Evolutionary conservation across 2,113 vertebrate species (phyloP), one percentile per base, ranked within the genome.

Genomic region (Pollachius pollachius): DNA sequence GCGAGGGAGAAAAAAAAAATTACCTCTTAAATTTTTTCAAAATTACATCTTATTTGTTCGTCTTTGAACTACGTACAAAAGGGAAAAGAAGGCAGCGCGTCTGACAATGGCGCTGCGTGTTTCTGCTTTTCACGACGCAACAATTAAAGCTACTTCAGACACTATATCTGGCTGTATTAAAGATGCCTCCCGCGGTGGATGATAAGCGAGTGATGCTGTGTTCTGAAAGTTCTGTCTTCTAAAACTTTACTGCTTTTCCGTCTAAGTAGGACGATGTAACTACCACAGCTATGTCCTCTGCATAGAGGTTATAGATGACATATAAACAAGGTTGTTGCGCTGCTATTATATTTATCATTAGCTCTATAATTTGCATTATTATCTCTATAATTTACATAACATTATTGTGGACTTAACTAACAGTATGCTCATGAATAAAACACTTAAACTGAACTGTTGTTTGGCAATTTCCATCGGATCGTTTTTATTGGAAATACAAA

Each of bases 11-110:
- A 71, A 65, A 77, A 85, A 91, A 91, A 90, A 89, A 91, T 84
- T 80, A 83, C 74, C 83, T 91, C 91, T 92, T 93, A 91, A 93
- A 92, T 91, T 91, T 92, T 92, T 89, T 91, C 83, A 90, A 91
- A 93, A 93, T 92, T 92, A 89, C 90, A 92, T 92, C 91, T 92
- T 92, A 92, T 93, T 93, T 91, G 88, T 90, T 80, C 84, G 84
- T 89, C 89, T 90, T 92, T 93, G 91, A 90, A 92, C 90, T 89
- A 90, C 90, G 89, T 86, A 92, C 90, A 92, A 92, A 91, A 90
- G 88, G 80, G 77, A 86, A 72, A 80, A 76, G 86, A 72, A 62
- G 15, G 54, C 54, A 48, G 41, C 7, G 41, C 41, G 16, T 57
- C 81, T 73, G 81, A 93, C 91, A 92, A 92, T 91, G 86, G 92